Base-by-base conservation (phyloP, 2,113 vertebrate genomes). In the Thinocorus orbignyianus region DNA sequence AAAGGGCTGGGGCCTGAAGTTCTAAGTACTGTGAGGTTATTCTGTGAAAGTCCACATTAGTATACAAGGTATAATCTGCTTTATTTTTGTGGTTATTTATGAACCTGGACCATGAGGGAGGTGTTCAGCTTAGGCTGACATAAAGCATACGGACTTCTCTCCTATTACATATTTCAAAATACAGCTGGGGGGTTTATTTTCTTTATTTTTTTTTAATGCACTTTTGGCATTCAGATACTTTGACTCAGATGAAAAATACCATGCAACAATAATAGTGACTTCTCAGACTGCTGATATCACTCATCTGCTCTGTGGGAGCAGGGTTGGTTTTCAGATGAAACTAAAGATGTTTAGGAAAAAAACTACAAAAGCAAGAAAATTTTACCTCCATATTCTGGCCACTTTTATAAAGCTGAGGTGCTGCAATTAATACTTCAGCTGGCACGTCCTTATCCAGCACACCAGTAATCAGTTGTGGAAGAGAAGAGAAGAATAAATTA, bases 401-500 rank as follows among this genome's bases (percentile, higher is more conserved):
- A 1, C 98, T 99, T 97, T 93, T 98, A 77, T 99, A 99, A 96
- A 99, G 99, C 91, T 99, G 98, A 85, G 99, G 99, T 96, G 98
- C 93, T 71, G 97, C 97, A 84, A 99, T 98, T 71, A 99, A 97
- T 30, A 98, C 97, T 48, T 98, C 97, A 28, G 98, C 98, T 3
- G 99, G 98, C 76, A 99, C 98, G 1, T 99, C 98, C 94, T 99
- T 99, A 97, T 99, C 99, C 94, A 99, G 98, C 44, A 99, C 99
- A 86, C 99, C 99, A 62, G 99, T 99, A 97, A 99, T 97, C 60
- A 99, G 98, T 98, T 99, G 99, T 76, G 99, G 99, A 92, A 99
- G 99, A 25, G 99, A 99, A 3, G 99, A 99, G 98, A 99, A 99
- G 97, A 99, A 96, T 96, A 99, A 98, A 97, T 99, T 99, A 95